A percentile compares a stretch with the other conserved stretches of the same genome.
These are phyloP conservation scores for Thecophora atra DNA, from an alignment of 2,888 invertebrate genomes.

Conservation along the genomic window DNA sequence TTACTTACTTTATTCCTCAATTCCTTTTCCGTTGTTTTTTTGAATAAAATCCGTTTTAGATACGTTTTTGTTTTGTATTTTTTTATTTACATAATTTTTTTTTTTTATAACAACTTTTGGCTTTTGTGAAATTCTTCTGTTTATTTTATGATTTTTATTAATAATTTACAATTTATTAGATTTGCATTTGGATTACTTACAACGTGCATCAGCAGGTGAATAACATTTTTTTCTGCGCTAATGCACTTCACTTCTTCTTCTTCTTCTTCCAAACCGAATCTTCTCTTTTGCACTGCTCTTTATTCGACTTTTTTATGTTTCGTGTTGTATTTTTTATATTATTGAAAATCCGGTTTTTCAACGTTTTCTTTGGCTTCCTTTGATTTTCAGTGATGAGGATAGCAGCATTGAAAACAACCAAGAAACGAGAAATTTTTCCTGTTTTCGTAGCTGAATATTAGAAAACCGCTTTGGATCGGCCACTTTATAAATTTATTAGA, in stretches of 20 bases:
- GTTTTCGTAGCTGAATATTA: too few relatives aligned
- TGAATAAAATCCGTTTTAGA: too few relatives aligned
- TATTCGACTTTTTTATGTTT: slow-evolving; percentile 9
- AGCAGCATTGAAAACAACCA: background rate
- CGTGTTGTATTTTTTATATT: slow-evolving; percentile 14
- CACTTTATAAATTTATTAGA: background rate
- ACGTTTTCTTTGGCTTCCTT: slow-evolving; percentile 31
- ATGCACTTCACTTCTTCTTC: slow-evolving; percentile 10
- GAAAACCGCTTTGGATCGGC: background rate
- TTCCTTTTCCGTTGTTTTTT: too few relatives aligned
- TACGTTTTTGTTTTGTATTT: too few relatives aligned
- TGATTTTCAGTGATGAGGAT: slow-evolving; percentile 4
- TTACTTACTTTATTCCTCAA: too few relatives aligned
- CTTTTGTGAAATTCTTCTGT: background rate
- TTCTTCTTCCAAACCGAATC: background rate
- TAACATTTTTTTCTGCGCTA: slow-evolving; percentile 6
- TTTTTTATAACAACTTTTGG: background rate
- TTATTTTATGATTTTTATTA: background rate
- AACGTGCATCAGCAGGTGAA: slow-evolving; percentile 19
- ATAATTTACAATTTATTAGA: background rate
- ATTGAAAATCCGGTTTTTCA: slow-evolving; percentile 35
- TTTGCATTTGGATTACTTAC: background rate
- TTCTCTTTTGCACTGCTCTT: background rate
- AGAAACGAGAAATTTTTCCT: too few relatives aligned
- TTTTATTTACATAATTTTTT: background rate